Evolutionary conservation across 2,797 vertebrate genomes (phyloP), one percentile per base, ranked within the genome.

Genomic region (Spinibarbus caldwelli): DNA sequence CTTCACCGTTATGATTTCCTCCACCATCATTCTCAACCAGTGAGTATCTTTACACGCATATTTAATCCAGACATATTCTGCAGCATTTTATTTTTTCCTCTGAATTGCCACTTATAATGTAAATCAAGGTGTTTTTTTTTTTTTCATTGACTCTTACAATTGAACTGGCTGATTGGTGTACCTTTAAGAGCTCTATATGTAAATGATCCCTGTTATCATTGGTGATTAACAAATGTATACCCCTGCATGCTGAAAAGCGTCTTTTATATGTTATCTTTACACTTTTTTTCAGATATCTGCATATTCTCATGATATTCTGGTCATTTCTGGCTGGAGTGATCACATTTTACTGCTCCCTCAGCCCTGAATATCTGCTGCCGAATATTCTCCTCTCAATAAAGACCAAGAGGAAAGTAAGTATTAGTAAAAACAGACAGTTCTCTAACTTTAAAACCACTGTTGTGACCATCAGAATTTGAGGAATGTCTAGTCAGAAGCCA

Each of bases 301-400:
- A 97, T 83, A 91, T 99, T 88, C 92, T 99, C 68, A 96, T 99
- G 97, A 86, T 97, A 67, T 97, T 99, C 93, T 99, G 98, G 98
- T 99, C 97, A 0, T 98, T 99, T 88, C 92, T 99, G 93, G 98
- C 97, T 21, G 98, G 98, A 0, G 91, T 96, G 57, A 89, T 95
- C 90, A 97, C 96, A 1, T 98, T 97, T 93, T 99, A 98, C 87
- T 97, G 95, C 84, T 97, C 96, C 0, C 87, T 99, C 6, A 95
- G 96, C 64, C 97, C 97, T 0, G 95, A 98, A 80, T 95, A 96
- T 36, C 96, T 99, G 0, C 90, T 99, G 49, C 98, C 98, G 38
- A 98, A 95, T 82, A 80, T 99, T 87, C 89, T 99, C 9, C 95
- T 97, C 89, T 90, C 94, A 2, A 87, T 94, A 43, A 97, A 95